phyloP scores from a whole-genome alignment of 2,797 vertebrate genomes.

The Eidolon dupreanum region DNA sequence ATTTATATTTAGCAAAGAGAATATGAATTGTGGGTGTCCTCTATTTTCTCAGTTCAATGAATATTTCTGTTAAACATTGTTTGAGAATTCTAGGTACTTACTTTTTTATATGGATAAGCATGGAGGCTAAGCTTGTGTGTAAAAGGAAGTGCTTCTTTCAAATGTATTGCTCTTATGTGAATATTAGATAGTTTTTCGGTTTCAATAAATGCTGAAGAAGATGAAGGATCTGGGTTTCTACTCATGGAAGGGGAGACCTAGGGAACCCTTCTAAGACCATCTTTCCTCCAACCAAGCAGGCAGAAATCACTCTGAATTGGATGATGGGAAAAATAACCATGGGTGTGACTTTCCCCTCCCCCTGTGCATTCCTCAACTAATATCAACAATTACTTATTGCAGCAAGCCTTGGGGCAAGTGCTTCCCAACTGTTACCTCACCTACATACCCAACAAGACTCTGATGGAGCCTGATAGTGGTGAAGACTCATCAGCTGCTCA shows the following conservation, averaged over 20 bases:
- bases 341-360: neutral
- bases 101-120: neutral
- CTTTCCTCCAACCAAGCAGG: neutral
- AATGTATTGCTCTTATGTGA: neutral
- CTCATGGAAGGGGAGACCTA: neutral
- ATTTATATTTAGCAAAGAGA: neutral
- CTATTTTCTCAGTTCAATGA: neutral
- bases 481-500: neutral
- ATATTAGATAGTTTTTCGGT: neutral
- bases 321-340: neutral
- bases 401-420: neutral
- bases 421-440: neutral
- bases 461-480: neutral
- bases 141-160: neutral
- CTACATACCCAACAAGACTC: neutral
- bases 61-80: neutral
- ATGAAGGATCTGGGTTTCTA: neutral
- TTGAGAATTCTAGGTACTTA: neutral
- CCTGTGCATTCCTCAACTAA: neutral
- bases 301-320: neutral
- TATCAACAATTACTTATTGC: neutral
- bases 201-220: neutral
- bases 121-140: neutral
- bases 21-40: neutral
- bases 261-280: neutral